A percentile compares a stretch with the other conserved stretches of the same genome.
Conservation (phyloP, 2,113 vertebrate species). For the Cebus imitator region DNA sequence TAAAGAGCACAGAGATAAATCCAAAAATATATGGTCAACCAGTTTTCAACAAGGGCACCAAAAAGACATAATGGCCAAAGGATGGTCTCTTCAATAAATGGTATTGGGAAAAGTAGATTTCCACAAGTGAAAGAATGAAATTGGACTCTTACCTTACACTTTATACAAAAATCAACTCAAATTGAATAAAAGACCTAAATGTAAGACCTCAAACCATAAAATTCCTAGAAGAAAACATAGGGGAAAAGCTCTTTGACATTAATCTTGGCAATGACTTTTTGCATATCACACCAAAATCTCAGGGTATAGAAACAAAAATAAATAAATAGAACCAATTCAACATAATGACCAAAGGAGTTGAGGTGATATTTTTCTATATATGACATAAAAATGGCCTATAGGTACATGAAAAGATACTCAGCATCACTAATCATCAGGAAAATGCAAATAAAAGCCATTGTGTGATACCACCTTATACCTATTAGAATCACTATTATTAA, state of each 20-base stretch:
- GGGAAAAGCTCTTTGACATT: neutral
- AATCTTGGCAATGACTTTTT: neutral
- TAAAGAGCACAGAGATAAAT: neutral
- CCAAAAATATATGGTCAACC: neutral
- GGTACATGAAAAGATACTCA: neutral
- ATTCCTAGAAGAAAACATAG: neutral
- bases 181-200: neutral
- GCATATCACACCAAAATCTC: neutral
- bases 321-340: neutral
- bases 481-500: neutral
- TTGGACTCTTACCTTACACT: neutral
- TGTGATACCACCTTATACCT: neutral
- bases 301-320: neutral
- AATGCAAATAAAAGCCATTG: neutral
- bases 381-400: neutral
- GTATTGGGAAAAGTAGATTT: neutral
- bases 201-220: neutral
- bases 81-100: neutral
- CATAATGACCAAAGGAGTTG: neutral
- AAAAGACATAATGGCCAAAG: neutral
- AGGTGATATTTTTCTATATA: neutral
- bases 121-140: neutral
- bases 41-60: neutral
- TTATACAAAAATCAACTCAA: neutral
- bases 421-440: neutral